Conservation (phyloP, 2,888 invertebrate species). For the Antheraea assamensis region DNA sequence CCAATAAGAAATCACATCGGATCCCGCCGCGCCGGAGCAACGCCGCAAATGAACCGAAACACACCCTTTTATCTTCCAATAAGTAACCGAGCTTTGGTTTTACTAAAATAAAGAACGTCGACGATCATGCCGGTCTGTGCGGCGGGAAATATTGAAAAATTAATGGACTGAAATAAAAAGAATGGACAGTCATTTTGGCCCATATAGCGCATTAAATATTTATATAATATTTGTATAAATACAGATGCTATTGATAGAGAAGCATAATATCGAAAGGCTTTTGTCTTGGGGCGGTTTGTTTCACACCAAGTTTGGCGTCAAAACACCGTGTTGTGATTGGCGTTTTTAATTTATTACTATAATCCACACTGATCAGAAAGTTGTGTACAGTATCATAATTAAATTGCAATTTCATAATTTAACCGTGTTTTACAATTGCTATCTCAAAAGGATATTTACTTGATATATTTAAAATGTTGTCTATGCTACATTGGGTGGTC, state of each 20-base stretch:
- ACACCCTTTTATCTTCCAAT: slow-evolving; percentile 76
- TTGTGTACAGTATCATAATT: no score
- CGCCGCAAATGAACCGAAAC: slow-evolving; percentile 78
- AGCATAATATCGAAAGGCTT: no score
- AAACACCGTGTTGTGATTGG: no score
- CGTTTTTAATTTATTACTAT: no score
- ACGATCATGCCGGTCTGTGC: slow-evolving; percentile 59
- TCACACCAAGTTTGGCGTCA: neutral
- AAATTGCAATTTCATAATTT: neutral
- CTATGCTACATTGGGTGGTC: no score
- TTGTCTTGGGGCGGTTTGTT: neutral
- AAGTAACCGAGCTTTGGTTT: slow-evolving; percentile 69
- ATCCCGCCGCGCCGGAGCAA: slow-evolving; percentile 61
- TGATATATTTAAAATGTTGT: neutral
- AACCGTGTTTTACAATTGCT: neutral
- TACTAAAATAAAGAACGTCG: slow-evolving; percentile 54
- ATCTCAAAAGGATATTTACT: neutral
- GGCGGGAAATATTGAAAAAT: slow-evolving; percentile 72
- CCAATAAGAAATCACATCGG: slow-evolving; percentile 76
- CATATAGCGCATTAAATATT: neutral
- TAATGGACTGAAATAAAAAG: slow-evolving; percentile 65
- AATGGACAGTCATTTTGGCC: neutral
- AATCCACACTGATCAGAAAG: no score
- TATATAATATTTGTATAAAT: no score
- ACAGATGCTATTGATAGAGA: no score